Evolutionary conservation across 2,888 invertebrate genomes (phyloP).

Genomic region (Leucoma salicis): DNA sequence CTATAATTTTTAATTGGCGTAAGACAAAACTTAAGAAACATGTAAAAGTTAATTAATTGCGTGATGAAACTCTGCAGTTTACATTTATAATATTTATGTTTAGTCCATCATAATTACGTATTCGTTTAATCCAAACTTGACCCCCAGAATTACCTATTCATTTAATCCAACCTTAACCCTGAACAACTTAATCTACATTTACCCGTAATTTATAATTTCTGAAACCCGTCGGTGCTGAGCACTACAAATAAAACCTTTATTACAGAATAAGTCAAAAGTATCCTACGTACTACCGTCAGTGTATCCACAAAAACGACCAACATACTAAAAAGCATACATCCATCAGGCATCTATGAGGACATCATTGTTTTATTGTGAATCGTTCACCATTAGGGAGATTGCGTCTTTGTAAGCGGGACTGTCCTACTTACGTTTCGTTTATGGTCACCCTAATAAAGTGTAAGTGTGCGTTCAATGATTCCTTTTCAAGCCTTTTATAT

Average conservation of each 20-base stretch:
- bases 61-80: no score
- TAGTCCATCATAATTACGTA: no score
- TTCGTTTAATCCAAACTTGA: no score
- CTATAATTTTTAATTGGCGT: no score
- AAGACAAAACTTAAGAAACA: no score
- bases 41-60: no score
- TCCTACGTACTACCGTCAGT: constrained; percentile 12
- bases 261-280: constrained; percentile 10
- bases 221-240: constrained; percentile 1
- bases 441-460: constrained; percentile 51
- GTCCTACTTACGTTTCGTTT: constrained; percentile 48
- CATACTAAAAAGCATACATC: constrained; percentile 28
- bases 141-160: no score
- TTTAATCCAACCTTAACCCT: no score
- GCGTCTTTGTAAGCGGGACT: constrained; percentile 34
- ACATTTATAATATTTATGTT: no score
- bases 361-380: constrained; percentile 59
- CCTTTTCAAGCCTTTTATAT: constrained; percentile 19
- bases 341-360: constrained; percentile 41
- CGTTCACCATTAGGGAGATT: constrained; percentile 49
- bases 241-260: constrained; percentile 6
- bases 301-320: constrained; percentile 23
- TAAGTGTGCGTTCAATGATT: constrained; percentile 52
- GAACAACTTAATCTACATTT: no score
- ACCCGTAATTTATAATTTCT: no score